phyloP scores from a whole-genome alignment of 2,888 invertebrate species.

The Melinopterus prodromus region DNA sequence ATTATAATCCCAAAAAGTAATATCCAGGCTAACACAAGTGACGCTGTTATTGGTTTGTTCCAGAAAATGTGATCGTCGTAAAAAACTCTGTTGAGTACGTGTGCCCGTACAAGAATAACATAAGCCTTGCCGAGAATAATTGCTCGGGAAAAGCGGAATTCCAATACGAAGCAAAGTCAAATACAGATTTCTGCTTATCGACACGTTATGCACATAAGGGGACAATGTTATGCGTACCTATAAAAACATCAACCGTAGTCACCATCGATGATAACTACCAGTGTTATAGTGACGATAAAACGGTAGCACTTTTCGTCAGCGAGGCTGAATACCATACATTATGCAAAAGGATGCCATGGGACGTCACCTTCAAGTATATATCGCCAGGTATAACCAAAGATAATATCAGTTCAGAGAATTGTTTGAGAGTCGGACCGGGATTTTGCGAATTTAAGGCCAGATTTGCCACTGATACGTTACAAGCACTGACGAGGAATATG shows the following conservation, averaged over 20 bases:
- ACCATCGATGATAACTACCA: neutral
- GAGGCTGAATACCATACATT: slow-evolving; percentile 9
- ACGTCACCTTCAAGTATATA: slow-evolving; percentile 8
- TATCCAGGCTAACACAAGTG: neutral
- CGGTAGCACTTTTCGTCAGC: neutral
- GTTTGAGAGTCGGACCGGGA: neutral
- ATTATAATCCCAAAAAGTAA: neutral
- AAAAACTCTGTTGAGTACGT: slow-evolving; percentile 20
- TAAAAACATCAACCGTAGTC: slow-evolving; percentile 11
- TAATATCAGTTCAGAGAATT: neutral
- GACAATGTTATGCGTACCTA: neutral
- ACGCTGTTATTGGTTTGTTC: slow-evolving; percentile 10
- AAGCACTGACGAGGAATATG: neutral
- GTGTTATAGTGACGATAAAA: slow-evolving; percentile 10
- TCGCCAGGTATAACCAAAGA: neutral
- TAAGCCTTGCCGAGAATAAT: neutral
- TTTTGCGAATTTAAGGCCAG: neutral
- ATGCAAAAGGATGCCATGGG: slow-evolving; percentile 17
- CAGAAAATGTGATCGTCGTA: slow-evolving; percentile 19
- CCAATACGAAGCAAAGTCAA: slow-evolving; percentile 10
- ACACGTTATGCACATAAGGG: slow-evolving; percentile 13
- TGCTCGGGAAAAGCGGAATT: slow-evolving; percentile 5
- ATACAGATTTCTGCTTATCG: slow-evolving; percentile 14
- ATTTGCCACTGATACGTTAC: neutral
- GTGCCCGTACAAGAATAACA: neutral